Percentiles rank a stretch among this genome's conserved stretches.
Conservation (phyloP, 2,888 invertebrate genomes). For the Hyles lineata region DNA sequence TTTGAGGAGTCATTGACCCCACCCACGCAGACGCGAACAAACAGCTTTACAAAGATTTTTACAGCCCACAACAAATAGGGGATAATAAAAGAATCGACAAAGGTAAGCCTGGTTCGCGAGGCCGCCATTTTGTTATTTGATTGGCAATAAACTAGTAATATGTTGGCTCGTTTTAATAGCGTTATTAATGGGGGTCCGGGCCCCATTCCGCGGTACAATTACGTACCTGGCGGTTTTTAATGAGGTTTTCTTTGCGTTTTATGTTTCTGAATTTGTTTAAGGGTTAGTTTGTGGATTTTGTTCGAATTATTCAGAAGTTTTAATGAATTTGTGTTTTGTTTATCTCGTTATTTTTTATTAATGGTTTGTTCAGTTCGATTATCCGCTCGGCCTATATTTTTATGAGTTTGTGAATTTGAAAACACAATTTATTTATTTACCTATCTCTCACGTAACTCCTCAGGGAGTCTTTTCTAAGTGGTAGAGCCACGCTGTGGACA, state of each 20-base stretch:
- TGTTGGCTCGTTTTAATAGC: conserved; percentile 8
- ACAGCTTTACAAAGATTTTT: neutral
- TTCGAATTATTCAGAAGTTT: no score
- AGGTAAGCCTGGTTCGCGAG: neutral
- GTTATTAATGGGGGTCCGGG: conserved; percentile 17
- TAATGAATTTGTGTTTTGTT: no score
- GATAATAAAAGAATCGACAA: conserved; percentile 12
- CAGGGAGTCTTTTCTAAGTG: no score
- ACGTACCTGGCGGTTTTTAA: conserved; percentile 22
- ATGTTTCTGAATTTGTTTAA: neutral
- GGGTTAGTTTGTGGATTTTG: no score
- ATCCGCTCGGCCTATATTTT: no score
- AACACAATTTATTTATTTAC: no score
- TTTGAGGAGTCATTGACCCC: neutral
- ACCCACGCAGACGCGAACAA: neutral
- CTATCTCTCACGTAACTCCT: no score
- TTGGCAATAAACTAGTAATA: conserved; percentile 24
- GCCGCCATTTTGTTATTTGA: conserved; percentile 10
- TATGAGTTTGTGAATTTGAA: no score
- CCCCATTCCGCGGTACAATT: conserved; percentile 20
- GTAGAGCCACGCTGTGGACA: no score
- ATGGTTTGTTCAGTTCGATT: no score
- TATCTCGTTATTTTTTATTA: no score
- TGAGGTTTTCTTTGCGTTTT: neutral
- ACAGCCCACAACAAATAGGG: conserved; percentile 5